Percentiles rank a stretch among this genome's conserved stretches.
Conservation (phyloP, 2,113 vertebrate genomes). For the Cairina moschata region DNA sequence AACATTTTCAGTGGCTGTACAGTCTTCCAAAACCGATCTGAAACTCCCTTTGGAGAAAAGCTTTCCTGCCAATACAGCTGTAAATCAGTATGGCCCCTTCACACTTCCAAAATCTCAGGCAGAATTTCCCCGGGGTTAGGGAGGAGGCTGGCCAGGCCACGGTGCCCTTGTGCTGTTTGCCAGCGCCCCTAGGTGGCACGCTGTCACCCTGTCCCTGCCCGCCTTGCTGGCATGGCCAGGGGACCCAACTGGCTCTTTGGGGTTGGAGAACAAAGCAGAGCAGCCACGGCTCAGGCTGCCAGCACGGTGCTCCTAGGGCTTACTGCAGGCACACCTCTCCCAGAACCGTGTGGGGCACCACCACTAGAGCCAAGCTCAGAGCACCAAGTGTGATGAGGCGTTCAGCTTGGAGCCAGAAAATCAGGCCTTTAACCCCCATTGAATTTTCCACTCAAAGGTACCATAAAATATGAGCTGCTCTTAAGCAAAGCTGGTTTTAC, state of each 20-base stretch:
- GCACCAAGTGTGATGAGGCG: neutral
- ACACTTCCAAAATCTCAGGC: too few relatives aligned
- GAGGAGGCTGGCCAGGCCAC: neutral
- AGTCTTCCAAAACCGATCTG: neutral
- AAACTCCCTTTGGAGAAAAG: neutral
- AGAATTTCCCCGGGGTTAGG: neutral
- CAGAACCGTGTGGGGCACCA: neutral
- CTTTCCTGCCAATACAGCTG: neutral
- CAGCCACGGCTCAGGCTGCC: neutral
- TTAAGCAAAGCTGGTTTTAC: neutral
- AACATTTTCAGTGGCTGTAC: neutral
- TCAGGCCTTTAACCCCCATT: too few relatives aligned
- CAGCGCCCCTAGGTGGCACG: conserved; percentile 18
- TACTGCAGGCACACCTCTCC: neutral
- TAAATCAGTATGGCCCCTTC: neutral
- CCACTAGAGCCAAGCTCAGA: too few relatives aligned
- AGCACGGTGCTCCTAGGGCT: neutral
- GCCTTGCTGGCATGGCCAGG: accelerated
- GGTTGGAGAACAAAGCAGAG: neutral
- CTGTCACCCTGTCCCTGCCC: neutral
- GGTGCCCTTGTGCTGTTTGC: neutral
- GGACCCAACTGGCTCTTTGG: neutral
- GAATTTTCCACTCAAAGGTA: neutral
- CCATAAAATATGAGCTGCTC: neutral
- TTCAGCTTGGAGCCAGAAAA: neutral